Evolutionary conservation across 2,797 vertebrate species (phyloP).

Genomic region (Galagoides demidoff): DNA sequence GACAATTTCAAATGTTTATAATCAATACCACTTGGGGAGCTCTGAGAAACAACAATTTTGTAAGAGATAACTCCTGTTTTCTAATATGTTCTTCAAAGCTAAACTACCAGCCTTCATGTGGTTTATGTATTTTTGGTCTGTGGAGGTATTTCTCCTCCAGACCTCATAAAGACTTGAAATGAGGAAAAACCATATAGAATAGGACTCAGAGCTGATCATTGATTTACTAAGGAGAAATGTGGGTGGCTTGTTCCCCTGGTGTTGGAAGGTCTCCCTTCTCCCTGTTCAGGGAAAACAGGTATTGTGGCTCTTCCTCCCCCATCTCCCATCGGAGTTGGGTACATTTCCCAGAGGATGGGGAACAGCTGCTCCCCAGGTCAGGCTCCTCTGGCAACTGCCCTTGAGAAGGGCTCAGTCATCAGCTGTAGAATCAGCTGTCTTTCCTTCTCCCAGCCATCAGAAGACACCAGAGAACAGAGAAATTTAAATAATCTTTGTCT

Average conservation of each 20-base stretch:
- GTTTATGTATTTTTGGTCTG: neutral
- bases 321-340: neutral
- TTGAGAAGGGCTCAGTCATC: neutral
- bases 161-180: neutral
- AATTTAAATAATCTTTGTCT: slow-evolving; percentile 20
- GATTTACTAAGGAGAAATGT: neutral
- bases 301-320: neutral
- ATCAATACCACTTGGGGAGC: neutral
- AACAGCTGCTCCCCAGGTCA: slow-evolving; percentile 44
- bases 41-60: neutral
- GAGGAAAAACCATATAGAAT: neutral
- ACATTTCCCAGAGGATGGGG: slow-evolving; percentile 7
- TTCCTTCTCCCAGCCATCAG: neutral
- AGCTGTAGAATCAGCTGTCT: slow-evolving; percentile 41
- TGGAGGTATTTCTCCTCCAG: neutral
- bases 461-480: neutral
- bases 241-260: neutral
- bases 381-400: neutral
- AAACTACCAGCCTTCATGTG: neutral
- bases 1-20: neutral
- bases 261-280: neutral
- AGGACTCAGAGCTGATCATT: neutral
- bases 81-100: neutral
- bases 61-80: neutral
- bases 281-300: neutral